phyloP scores from a whole-genome alignment of 2,888 invertebrate species.

The Apotomis capreana region DNA sequence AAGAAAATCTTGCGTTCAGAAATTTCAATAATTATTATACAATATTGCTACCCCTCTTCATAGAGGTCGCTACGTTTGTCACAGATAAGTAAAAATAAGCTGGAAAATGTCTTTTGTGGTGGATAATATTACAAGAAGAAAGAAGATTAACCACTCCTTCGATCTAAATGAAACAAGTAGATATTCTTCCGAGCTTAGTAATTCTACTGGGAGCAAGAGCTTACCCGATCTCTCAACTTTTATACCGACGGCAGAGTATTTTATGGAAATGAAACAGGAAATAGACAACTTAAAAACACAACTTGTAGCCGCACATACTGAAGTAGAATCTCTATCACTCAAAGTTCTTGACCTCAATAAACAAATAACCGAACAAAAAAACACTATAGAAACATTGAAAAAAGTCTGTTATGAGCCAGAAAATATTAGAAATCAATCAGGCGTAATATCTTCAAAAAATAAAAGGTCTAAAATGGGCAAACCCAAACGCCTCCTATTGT shows the following conservation, averaged over 20 bases:
- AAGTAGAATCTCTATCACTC: neutral
- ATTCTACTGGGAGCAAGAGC: neutral
- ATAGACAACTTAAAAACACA: neutral
- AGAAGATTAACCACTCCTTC: neutral
- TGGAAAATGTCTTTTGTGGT: neutral
- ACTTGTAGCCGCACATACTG: neutral
- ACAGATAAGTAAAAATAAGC: neutral
- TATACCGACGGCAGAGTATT: conserved; percentile 2
- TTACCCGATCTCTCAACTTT: conserved; percentile 2
- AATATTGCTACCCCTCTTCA: neutral
- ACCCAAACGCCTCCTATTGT: neutral
- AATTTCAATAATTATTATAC: neutral
- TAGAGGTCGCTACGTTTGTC: neutral
- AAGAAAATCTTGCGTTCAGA: neutral
- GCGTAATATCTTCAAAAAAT: neutral
- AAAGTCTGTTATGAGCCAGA: neutral
- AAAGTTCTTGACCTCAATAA: neutral
- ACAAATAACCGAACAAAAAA: conserved; percentile 3
- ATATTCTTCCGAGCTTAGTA: neutral
- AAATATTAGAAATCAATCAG: neutral
- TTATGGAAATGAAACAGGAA: conserved; percentile 10
- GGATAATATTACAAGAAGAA: neutral
- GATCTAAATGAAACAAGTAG: neutral
- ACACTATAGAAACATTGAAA: neutral
- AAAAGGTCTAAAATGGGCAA: neutral